Evolutionary conservation across 2,113 vertebrate genomes (phyloP).

Genomic region (Archilochus colubris): DNA sequence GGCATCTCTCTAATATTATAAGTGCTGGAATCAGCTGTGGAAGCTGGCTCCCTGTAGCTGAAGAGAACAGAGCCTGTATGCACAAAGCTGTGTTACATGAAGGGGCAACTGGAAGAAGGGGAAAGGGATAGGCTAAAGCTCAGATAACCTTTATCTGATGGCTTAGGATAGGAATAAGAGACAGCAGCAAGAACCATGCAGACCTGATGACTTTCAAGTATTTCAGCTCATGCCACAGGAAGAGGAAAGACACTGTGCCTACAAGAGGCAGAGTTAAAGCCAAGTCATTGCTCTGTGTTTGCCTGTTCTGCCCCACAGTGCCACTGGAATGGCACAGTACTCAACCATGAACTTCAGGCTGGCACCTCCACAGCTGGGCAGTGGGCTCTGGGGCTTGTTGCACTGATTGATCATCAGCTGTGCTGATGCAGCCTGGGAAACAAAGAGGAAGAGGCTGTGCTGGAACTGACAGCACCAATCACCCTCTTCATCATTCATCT

Average conservation of each 20-base stretch:
- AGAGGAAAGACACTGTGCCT: background rate
- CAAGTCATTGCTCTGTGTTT: background rate
- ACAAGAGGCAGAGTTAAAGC: background rate
- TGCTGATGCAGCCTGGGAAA: background rate
- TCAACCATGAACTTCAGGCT: background rate
- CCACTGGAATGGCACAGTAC: background rate
- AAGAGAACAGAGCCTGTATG: background rate
- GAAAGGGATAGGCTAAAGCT: background rate
- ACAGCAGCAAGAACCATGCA: background rate
- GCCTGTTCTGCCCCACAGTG: background rate
- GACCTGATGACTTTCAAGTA: background rate
- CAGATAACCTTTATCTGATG: background rate
- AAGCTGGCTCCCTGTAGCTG: background rate
- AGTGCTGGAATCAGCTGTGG: background rate
- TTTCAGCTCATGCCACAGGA: background rate
- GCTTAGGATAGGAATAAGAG: background rate
- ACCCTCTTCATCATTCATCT: background rate
- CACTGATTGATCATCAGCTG: background rate
- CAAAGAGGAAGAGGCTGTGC: background rate
- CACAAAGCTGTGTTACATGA: background rate
- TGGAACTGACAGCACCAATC: background rate
- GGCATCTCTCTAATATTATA: background rate
- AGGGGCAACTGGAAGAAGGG: background rate
- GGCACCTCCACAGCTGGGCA: background rate
- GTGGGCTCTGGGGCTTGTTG: accelerated